These are phyloP conservation scores for Alectura lathami DNA, from an alignment of 2,113 vertebrate genomes.

Conservation along the genomic window DNA sequence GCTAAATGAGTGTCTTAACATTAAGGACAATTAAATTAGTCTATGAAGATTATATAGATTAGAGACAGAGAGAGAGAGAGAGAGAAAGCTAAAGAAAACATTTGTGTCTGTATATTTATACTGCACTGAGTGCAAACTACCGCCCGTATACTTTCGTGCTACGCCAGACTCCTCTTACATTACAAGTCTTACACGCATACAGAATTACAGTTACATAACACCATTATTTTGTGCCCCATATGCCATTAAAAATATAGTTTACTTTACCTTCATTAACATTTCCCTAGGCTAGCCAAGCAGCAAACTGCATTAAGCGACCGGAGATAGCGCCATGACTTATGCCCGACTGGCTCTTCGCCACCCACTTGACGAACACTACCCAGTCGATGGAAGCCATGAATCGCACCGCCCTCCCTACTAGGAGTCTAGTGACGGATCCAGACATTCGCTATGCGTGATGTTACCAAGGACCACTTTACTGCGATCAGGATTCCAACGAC, in stretches of 20 bases:
- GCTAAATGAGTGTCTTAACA: slow-evolving; percentile 57
- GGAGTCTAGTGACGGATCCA: slow-evolving; percentile 88
- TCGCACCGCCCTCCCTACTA: slow-evolving; percentile 87
- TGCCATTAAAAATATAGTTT: slow-evolving; percentile 86
- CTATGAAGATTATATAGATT: slow-evolving; percentile 35
- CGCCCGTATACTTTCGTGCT: slow-evolving; percentile 67
- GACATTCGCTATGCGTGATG: slow-evolving; percentile 94
- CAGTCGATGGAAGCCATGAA: slow-evolving; percentile 87
- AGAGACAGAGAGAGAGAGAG: not conserved
- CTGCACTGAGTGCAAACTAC: slow-evolving; percentile 64
- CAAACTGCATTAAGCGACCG: slow-evolving; percentile 85
- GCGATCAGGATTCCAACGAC: slow-evolving; percentile 89
- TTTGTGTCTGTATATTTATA: not conserved
- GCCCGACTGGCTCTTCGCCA: slow-evolving; percentile 91
- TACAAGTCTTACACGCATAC: slow-evolving; percentile 50
- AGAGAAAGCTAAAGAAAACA: not conserved
- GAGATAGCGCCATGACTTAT: slow-evolving; percentile 87
- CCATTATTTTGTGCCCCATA: slow-evolving; percentile 86
- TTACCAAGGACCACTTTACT: slow-evolving; percentile 88
- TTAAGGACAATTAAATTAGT: slow-evolving; percentile 67
- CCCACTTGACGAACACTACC: slow-evolving; percentile 86
- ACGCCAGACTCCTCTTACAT: slow-evolving; percentile 34
- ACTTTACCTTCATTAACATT: slow-evolving; percentile 87
- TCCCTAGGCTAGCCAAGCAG: slow-evolving; percentile 90
- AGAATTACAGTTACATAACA: slow-evolving; percentile 75